These are phyloP conservation scores for Triplophysa siluroides DNA, from an alignment of 2,113 vertebrate genomes.

Conservation along the genomic window DNA sequence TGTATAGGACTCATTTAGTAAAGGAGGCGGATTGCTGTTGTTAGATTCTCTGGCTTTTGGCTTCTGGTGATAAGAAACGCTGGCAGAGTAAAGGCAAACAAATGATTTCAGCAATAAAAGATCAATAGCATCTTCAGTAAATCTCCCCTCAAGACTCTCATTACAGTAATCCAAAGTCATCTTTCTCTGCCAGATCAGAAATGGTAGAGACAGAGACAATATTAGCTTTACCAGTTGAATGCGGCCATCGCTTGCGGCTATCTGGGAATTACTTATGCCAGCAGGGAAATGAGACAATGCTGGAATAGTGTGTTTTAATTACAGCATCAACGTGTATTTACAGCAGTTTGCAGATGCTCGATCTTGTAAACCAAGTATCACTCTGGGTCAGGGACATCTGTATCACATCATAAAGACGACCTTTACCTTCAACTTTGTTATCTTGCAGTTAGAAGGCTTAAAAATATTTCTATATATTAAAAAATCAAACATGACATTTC, in stretches of 20 bases:
- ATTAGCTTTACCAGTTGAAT: background rate
- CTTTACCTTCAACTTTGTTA: no score
- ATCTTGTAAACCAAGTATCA: background rate
- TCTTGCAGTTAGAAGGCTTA: no score
- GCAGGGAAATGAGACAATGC: background rate
- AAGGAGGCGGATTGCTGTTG: background rate
- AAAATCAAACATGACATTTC: no score
- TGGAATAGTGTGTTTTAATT: slow-evolving; percentile 4
- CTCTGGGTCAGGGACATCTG: background rate
- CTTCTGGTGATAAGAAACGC: slow-evolving; percentile 6
- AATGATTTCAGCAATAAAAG: slow-evolving; percentile 32
- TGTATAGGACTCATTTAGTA: background rate
- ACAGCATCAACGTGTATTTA: background rate
- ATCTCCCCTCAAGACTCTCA: slow-evolving; percentile 47
- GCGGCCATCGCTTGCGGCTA: background rate
- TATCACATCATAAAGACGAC: background rate
- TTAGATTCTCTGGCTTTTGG: background rate
- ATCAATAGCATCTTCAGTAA: slow-evolving; percentile 47
- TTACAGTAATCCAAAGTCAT: slow-evolving; percentile 42
- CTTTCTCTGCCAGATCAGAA: slow-evolving; percentile 35
- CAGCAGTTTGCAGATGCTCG: background rate
- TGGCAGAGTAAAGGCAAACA: slow-evolving; percentile 31
- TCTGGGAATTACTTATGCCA: background rate
- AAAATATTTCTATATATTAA: no score
- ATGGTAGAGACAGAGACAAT: background rate